Base-by-base conservation (phyloP, 2,888 invertebrate genomes). In the Parelbella ahira region DNA sequence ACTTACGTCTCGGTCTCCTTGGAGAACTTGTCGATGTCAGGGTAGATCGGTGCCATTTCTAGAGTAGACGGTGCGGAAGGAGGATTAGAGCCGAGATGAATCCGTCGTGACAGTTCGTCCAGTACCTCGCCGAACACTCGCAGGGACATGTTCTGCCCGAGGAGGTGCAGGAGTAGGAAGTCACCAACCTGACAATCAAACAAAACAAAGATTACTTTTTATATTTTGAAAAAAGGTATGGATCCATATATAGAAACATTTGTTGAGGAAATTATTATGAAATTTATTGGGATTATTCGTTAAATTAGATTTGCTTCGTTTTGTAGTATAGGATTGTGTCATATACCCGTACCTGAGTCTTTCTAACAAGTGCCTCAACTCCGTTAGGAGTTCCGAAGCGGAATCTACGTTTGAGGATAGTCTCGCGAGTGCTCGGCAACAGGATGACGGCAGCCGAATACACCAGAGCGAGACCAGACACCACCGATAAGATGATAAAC, bases 41-140 rank as follows among this genome's bases (percentile, higher is more conserved):
- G 94, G 74, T 95, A 95, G 47, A 95, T 94, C 2, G 94, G 94
- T 42, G 93, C 92, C 93, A 95, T 94, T 82, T 96, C 95, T 52
- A 95, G 81, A 8, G 95, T 95, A 37, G 95, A 95, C 0, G 95
- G 95, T 1, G 95, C 95, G 0, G 95, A 95, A 0, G 96, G 95
- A 46, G 93, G 92, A 67, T 93, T 93, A 57, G 93, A 93, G 33
- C 92, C 92, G 50, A 92, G 87, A 57, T 91, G 92, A 37, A 93
- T 76, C 49, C 91, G 89, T 47, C 91, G 89, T 29, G 92, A 91
- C n/a, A 95, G 77, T 62, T 95, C 94, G 53, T 94, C 93, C 59
- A 96, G 65, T 49, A 95, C 91, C 64, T 95, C 95, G 37, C 92
- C 92, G 70, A 94, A 95, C 25, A 93, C 89, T 71, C 93, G 90